Evolutionary conservation across 2,797 vertebrate species (phyloP).

Genomic region (Tympanoctomys barrerae): DNA sequence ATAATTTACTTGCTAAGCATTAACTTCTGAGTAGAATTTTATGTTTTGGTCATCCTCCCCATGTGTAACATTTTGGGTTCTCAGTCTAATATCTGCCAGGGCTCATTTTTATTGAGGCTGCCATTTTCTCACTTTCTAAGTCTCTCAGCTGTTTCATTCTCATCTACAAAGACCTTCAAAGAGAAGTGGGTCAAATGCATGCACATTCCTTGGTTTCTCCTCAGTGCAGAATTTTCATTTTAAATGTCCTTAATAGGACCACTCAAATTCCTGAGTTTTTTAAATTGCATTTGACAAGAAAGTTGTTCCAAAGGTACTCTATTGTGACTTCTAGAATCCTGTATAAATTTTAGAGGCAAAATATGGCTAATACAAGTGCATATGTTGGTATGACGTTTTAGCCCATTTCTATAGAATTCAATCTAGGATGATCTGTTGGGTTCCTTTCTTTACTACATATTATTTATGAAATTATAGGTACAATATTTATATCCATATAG

Average conservation of each 20-base stretch:
- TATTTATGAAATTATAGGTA: not conserved
- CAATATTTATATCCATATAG: not conserved
- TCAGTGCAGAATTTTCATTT: not conserved
- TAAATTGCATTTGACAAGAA: not conserved
- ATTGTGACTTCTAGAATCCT: not conserved
- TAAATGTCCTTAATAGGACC: not conserved
- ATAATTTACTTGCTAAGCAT: not conserved
- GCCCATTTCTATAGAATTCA: not conserved
- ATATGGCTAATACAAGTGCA: not conserved
- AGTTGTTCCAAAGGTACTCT: not conserved
- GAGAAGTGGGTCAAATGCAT: not conserved
- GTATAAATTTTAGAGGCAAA: not conserved
- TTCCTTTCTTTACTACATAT: not conserved
- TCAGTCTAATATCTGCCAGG: not conserved
- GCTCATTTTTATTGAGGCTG: not conserved
- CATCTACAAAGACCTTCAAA: not conserved
- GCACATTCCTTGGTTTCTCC: not conserved
- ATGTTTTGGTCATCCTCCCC: not conserved
- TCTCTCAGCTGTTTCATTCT: not conserved
- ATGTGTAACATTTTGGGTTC: not conserved
- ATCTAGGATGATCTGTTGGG: not conserved
- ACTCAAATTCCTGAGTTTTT: not conserved
- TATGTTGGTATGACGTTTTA: not conserved
- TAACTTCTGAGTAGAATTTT: not conserved
- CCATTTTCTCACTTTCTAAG: not conserved